phyloP scores from a whole-genome alignment of 2,888 invertebrate genomes.

The Aricia artaxerxes region DNA sequence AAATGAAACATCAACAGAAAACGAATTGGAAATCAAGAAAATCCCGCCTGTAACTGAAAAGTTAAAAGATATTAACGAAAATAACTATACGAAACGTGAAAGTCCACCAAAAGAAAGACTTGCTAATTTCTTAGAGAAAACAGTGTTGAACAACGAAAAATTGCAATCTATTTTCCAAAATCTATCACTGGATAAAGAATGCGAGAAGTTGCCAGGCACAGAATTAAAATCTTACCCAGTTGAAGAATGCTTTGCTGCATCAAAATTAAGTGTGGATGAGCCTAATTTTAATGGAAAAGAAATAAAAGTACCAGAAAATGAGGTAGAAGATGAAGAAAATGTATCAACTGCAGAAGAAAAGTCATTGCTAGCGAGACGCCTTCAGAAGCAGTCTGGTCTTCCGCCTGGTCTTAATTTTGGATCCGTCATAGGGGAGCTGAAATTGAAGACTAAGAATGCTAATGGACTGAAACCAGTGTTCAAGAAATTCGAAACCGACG shows the following conservation, averaged over 20 bases:
- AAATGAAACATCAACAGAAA: not conserved
- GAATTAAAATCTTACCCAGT: constrained; percentile 46
- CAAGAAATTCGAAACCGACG: constrained; percentile 66
- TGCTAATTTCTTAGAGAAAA: constrained; percentile 71
- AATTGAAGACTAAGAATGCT: constrained; percentile 65
- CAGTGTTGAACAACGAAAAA: constrained; percentile 70
- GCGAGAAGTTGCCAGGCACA: constrained; percentile 45
- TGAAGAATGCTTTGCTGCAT: constrained; percentile 50
- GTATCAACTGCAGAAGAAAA: constrained; percentile 46
- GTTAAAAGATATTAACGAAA: not conserved
- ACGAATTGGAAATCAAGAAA: not conserved
- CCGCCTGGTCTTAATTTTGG: constrained; percentile 68
- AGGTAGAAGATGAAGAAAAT: constrained; percentile 35
- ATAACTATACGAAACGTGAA: constrained; percentile 47
- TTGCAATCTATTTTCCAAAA: constrained; percentile 72
- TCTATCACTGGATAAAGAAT: constrained; percentile 60
- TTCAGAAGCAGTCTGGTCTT: constrained; percentile 64
- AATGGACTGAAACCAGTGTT: constrained; percentile 71
- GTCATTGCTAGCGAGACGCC: constrained; percentile 55
- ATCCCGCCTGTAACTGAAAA: not conserved
- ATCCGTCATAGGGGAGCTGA: constrained; percentile 72
- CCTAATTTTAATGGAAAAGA: constrained; percentile 21
- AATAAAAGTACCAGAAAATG: not conserved
- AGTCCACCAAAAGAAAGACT: constrained; percentile 73
- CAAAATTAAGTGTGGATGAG: constrained; percentile 51